Base-by-base conservation (phyloP, 2,888 invertebrate genomes). In the Morpho achilles region DNA sequence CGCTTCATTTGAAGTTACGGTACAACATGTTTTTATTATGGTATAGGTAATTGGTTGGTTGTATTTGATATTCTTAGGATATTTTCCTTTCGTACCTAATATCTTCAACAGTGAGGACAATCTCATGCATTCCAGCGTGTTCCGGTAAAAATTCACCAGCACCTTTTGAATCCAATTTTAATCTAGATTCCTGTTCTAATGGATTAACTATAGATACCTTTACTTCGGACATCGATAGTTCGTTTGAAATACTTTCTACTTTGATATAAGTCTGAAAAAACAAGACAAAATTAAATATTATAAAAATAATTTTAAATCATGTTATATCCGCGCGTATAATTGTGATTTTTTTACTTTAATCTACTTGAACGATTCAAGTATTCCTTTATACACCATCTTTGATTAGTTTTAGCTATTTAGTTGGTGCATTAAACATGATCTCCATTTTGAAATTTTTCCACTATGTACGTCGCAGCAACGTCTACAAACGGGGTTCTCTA, bases 81-180 rank as follows among this genome's bases (percentile, higher is more conserved):
- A 3, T 32, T 32, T 32, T 32, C 32, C 5, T 10, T 45, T 41
- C 16, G 8, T 58, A 58, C 58, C 58, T 58, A 9, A 58, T 53
- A 59, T 94, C 93, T 53, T 93, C 93, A 56, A 92, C 92, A 48
- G 93, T 92, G 22, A 95, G 93, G 1, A 94, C 90, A 56, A 95
- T 92, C 75, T 97, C 97, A 79, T 98, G 98, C 95, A 97, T 96
- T 65, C 98, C 98, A 69, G 97, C 95, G 82, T 97, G 97, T 65
- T 95, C 95, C 0, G 98, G 97, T 7, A 95, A 92, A 74, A 97
- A 98, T 60, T 94, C 94, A 7, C 97, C 98, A 65, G 95, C 94
- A 1, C 97, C 97, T 43, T 94, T 92, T 7, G 92, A 84, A 68
- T 95, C 94, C 61, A 96, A 80, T 58, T 93, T 93, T 53, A 94